These are phyloP conservation scores for Colistium nudipinnis DNA, from an alignment of 2,113 vertebrate genomes.

Conservation along the genomic window DNA sequence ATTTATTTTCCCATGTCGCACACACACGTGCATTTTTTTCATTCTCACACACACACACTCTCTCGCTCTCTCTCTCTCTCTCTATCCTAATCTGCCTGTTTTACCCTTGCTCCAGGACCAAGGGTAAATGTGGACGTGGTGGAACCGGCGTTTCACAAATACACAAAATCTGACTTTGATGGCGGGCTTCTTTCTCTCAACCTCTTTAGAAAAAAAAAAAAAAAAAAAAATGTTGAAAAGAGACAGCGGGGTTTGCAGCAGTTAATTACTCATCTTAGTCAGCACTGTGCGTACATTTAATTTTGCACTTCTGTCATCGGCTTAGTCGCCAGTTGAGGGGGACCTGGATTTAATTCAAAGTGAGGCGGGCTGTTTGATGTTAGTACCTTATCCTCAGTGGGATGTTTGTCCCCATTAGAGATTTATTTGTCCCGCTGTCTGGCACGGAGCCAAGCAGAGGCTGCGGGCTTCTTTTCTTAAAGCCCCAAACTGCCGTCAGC, in stretches of 20 bases:
- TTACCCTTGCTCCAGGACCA: not conserved
- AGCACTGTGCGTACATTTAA: conserved; percentile 23
- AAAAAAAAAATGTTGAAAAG: conserved; percentile 1
- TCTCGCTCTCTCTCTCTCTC: too few relatives aligned
- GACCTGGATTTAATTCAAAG: conserved; percentile 55
- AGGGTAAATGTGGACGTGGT: not conserved
- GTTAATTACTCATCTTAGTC: conserved; percentile 2
- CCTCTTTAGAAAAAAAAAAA: conserved; percentile 4
- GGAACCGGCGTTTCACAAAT: not conserved
- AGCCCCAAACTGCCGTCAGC: conserved; percentile 30
- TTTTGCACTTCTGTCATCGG: conserved; percentile 35
- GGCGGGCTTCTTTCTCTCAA: not conserved
- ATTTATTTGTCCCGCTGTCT: conserved; percentile 60
- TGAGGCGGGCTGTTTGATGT: conserved; percentile 54
- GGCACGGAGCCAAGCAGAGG: conserved; percentile 37
- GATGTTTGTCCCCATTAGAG: conserved; percentile 66
- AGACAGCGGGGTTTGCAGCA: not conserved
- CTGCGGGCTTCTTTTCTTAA: conserved; percentile 42
- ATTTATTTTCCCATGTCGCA: conserved; percentile 12
- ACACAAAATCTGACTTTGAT: not conserved
- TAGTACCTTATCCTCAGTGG: conserved; percentile 51
- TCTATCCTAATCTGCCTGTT: conserved; percentile 3
- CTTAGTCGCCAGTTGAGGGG: conserved; percentile 26
- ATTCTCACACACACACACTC: not conserved
- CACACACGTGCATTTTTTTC: not conserved